These are phyloP conservation scores for Poeciliopsis paucimaculata DNA, from an alignment of 2,797 vertebrate genomes.

Conservation along the genomic window DNA sequence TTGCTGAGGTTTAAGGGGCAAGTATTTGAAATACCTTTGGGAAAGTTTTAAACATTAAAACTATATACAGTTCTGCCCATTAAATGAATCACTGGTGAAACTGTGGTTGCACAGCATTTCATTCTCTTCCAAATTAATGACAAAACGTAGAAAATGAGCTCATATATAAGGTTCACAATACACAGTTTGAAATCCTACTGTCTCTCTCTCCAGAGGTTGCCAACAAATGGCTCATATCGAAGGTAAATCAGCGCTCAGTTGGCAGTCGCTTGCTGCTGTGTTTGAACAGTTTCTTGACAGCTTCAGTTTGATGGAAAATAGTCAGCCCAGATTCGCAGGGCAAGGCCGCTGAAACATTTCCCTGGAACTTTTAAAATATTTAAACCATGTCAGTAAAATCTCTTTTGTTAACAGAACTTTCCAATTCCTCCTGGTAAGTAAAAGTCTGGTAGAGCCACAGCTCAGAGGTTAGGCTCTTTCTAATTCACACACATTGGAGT, in stretches of 20 bases:
- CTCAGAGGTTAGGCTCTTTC: slow-evolving; percentile 14
- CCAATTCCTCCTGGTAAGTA: neutral
- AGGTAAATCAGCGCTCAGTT: neutral
- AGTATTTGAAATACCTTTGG: neutral
- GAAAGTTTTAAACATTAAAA: neutral
- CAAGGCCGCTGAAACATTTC: slow-evolving; percentile 26
- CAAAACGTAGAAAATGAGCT: neutral
- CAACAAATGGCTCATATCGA: neutral
- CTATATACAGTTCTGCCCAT: neutral
- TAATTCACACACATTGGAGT: slow-evolving; percentile 31
- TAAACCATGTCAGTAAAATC: neutral
- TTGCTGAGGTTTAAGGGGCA: neutral
- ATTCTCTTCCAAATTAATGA: neutral
- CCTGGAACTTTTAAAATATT: slow-evolving; percentile 17
- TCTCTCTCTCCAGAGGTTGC: neutral
- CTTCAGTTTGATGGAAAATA: slow-evolving; percentile 19
- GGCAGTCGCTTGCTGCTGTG: neutral
- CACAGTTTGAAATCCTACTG: neutral
- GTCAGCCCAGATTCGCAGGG: slow-evolving; percentile 13
- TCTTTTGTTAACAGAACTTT: neutral
- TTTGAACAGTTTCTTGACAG: slow-evolving; percentile 1
- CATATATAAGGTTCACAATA: neutral
- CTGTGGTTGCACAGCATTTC: neutral
- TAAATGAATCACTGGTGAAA: neutral
- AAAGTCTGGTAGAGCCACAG: neutral